Conservation (phyloP, 2,113 vertebrate species). For the Periophthalmus modestus region DNA sequence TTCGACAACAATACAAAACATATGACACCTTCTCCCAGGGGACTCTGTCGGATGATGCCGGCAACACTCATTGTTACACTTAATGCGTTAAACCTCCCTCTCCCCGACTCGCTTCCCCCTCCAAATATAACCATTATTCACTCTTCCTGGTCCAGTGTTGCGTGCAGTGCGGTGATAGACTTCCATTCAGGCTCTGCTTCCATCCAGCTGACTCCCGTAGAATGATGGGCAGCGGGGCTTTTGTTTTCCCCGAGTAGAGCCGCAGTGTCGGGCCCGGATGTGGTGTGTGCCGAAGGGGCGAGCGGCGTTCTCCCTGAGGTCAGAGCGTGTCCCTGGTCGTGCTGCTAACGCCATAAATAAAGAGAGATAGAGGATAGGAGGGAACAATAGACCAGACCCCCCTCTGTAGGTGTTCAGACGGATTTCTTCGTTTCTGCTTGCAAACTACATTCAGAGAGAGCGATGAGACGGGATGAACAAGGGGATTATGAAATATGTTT, state of each 20-base stretch:
- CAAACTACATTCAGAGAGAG: no score
- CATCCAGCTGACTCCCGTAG: slow-evolving; percentile 52
- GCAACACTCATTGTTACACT: slow-evolving; percentile 44
- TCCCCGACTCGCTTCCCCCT: neutral
- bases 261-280: slow-evolving; percentile 22
- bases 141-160: slow-evolving; percentile 31
- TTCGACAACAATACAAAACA: slow-evolving; percentile 56
- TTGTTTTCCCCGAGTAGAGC: slow-evolving; percentile 47
- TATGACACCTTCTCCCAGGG: slow-evolving; percentile 46
- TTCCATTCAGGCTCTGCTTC: slow-evolving; percentile 52
- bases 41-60: slow-evolving; percentile 45
- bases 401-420: neutral
- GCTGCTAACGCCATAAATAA: slow-evolving; percentile 72
- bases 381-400: slow-evolving; percentile 55
- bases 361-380: slow-evolving; percentile 48
- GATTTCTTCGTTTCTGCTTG: no score
- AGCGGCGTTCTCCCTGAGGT: slow-evolving; percentile 45
- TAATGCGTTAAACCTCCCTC: slow-evolving; percentile 43
- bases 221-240: slow-evolving; percentile 36
- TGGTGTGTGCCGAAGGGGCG: slow-evolving; percentile 21
- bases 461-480: no score
- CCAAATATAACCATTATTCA: slow-evolving; percentile 42
- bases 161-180: slow-evolving; percentile 38
- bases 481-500: no score
- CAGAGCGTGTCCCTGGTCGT: slow-evolving; percentile 51